Evolutionary conservation across 1,140 invertebrate species (phyloP), one percentile per base, ranked within the genome.

Genomic region (Steinernema khuongi): DNA sequence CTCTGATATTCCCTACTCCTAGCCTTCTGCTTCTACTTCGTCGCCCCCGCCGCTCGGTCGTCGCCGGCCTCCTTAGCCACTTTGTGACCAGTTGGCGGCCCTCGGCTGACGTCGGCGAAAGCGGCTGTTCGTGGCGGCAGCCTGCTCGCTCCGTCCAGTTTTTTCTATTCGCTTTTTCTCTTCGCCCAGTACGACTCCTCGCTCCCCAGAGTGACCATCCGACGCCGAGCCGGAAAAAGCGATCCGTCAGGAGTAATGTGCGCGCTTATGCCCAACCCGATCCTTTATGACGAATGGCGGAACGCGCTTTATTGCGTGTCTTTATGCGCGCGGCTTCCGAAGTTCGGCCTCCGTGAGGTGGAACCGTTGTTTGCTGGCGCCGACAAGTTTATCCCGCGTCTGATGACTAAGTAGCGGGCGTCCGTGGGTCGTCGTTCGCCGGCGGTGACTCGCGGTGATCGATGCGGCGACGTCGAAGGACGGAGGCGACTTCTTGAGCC

Each of bases 81-180:
- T 60, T 7, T n/a, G n/a, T 60, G 50, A 60, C 50, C 50, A 60
- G 7, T 60, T 22, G 50, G 19, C 26, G 7, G 11, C 14, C 50
- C 50, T 7, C 50, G 50, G 22, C 50, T 26, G 50, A 60, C 50
- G 50, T 17, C 50, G 50, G 19, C 4, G 50, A 41, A n/a, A 11
- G 36, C 36, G 36, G 36, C 36, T 41, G 36, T 41, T 41, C 36
- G n/a, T n/a, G 7, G 36, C 36, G 36, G 36, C 36, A 41, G 36
- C 36, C 36, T 41, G n/a, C 36, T 41, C 7, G 50, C n/a, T n/a
- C n/a, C n/a, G 50, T 60, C 50, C 50, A 60, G 50, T 60, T 60
- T 60, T 60, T 60, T 60, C 50, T 60, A 60, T 60, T 60, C 50
- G 50, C 50, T 60, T 60, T 26, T 60, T 60, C 36, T 41, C 36